Percentiles rank a stretch among this genome's conserved stretches.
phyloP scores from a whole-genome alignment of 2,888 invertebrate species.

The Zonitis immaculata region DNA sequence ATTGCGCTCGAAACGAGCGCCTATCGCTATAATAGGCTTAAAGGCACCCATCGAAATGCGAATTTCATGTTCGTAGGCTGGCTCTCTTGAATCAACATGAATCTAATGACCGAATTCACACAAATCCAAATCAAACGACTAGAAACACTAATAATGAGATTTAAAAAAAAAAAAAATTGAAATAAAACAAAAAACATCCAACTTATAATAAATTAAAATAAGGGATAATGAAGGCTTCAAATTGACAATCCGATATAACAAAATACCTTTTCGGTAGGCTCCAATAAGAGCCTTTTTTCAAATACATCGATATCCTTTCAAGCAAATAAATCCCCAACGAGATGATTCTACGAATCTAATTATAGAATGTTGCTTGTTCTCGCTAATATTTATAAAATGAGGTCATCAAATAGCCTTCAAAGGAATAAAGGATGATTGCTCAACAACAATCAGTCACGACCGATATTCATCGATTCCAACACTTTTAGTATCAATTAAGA shows the following conservation, averaged over 20 bases:
- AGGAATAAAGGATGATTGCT: too few relatives aligned
- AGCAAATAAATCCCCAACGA: not conserved
- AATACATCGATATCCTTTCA: constrained; percentile 15
- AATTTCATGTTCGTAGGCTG: constrained; percentile 17
- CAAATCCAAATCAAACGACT: not conserved
- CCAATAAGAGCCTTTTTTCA: constrained; percentile 7
- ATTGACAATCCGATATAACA: constrained; percentile 6
- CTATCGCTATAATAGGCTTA: constrained; percentile 19
- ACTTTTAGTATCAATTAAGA: not conserved
- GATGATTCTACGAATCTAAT: too few relatives aligned
- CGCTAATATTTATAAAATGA: not conserved
- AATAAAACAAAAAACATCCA: too few relatives aligned
- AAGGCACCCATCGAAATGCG: constrained; percentile 14
- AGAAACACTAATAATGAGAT: not conserved
- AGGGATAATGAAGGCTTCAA: not conserved
- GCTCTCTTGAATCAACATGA: constrained; percentile 12
- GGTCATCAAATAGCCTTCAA: not conserved
- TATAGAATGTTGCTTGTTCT: too few relatives aligned
- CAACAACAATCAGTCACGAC: too few relatives aligned
- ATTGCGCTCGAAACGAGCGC: not conserved
- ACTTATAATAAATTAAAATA: not conserved
- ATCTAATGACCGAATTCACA: constrained; percentile 13
- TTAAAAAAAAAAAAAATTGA: too few relatives aligned
- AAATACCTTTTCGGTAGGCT: constrained; percentile 12
- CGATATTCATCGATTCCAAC: too few relatives aligned